phyloP scores from a whole-genome alignment of 2,888 invertebrate genomes.

The Plebejus melissa region DNA sequence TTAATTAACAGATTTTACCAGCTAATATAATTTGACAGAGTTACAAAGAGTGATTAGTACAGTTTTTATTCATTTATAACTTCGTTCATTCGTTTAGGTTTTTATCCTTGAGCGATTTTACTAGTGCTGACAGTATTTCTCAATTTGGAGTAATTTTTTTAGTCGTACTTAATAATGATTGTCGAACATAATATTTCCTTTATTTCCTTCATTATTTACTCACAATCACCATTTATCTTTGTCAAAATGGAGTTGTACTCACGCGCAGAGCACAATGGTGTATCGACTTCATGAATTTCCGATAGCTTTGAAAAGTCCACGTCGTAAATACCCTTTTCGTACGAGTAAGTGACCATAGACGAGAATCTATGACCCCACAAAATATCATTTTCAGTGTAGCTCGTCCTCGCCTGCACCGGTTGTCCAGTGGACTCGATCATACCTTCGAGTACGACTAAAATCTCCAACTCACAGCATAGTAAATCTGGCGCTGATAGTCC shows the following conservation, averaged over 20 bases:
- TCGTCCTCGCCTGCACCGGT: constrained; percentile 88
- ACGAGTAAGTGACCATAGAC: constrained; percentile 86
- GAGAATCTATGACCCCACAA: constrained; percentile 93
- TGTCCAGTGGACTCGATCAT: constrained; percentile 93
- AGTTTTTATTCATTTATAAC: not conserved
- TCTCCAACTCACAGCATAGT: constrained; percentile 89
- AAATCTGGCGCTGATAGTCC: constrained; percentile 93
- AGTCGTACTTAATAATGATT: too few species aligned
- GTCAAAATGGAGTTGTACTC: constrained; percentile 69
- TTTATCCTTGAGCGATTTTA: too few species aligned
- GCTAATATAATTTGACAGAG: not conserved
- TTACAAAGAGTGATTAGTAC: not conserved
- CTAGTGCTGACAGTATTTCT: too few species aligned
- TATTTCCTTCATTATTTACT: not conserved
- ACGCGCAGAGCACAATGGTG: constrained; percentile 89
- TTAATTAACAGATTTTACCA: constrained; percentile 7
- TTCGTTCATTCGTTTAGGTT: too few species aligned
- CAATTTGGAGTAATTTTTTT: too few species aligned
- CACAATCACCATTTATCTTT: constrained; percentile 8
- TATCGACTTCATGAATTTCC: constrained; percentile 89
- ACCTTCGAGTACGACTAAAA: constrained; percentile 93
- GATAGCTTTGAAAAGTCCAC: constrained; percentile 95
- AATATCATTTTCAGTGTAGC: constrained; percentile 89
- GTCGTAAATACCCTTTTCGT: constrained; percentile 83
- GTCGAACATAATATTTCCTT: too few species aligned